Evolutionary conservation across 2,113 vertebrate species (phyloP).

Genomic region (Haemorhous mexicanus): DNA sequence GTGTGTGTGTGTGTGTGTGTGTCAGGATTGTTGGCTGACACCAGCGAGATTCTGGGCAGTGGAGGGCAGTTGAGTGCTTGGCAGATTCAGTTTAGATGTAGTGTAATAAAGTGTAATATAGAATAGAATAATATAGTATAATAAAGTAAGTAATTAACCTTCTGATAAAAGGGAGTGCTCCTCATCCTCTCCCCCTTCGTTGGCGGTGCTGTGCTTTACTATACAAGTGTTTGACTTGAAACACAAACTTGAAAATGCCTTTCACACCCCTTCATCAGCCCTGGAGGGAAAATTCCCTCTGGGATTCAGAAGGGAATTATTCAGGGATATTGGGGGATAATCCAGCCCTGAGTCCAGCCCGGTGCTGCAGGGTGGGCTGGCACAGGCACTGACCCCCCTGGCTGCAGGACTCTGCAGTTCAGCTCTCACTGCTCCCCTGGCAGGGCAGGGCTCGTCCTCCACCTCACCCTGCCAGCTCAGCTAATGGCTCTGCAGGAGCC

Average conservation of each 20-base stretch:
- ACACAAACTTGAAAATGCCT: neutral
- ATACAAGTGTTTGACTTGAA: neutral
- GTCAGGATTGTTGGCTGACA: too few relatives aligned
- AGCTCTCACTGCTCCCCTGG: neutral
- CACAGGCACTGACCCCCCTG: neutral
- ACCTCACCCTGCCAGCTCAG: slow-evolving; percentile 67
- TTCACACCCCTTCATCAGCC: too few relatives aligned
- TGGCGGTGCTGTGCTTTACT: neutral
- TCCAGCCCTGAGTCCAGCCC: neutral
- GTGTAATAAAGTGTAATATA: too few relatives aligned
- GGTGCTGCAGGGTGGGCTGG: neutral
- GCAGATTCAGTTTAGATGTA: too few relatives aligned
- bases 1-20: too few relatives aligned
- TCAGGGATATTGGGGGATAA: neutral
- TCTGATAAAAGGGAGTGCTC: neutral
- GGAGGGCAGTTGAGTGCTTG: too few relatives aligned
- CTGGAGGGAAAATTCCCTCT: too few relatives aligned
- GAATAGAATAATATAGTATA: too few relatives aligned
- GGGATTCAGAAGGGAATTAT: neutral
- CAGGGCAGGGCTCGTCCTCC: slow-evolving; percentile 46
- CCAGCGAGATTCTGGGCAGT: too few relatives aligned
- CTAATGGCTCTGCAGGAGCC: slow-evolving; percentile 66
- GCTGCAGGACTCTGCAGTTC: neutral
- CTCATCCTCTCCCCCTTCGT: neutral
- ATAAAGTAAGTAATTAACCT: neutral